Evolutionary conservation across 2,113 vertebrate genomes (phyloP).

Genomic region (Bubo scandiacus): DNA sequence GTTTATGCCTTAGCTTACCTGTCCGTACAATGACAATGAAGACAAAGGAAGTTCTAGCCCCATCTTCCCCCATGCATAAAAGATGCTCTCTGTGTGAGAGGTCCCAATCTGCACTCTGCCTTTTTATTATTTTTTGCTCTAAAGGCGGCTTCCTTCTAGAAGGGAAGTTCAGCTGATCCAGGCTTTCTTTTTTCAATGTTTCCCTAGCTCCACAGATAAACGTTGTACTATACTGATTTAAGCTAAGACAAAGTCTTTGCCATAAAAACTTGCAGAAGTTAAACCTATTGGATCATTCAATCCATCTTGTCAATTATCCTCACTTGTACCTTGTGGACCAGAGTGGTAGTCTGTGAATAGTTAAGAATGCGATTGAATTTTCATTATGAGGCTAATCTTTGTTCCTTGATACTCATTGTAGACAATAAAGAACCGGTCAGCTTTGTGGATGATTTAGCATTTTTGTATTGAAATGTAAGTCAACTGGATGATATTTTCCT

Average conservation of each 20-base stretch:
- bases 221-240: neutral
- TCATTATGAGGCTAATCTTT: constrained; percentile 17
- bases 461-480: neutral
- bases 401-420: neutral
- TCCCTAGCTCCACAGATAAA: neutral
- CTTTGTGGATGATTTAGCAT: neutral
- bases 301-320: neutral
- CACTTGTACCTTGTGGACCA: neutral
- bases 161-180: neutral
- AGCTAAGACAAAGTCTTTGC: neutral
- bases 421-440: neutral
- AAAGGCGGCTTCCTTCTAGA: neutral
- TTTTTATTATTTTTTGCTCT: neutral
- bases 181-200: neutral
- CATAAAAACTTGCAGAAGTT: neutral
- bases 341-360: neutral
- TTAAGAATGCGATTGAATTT: neutral
- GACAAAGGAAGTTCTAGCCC: neutral
- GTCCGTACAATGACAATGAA: neutral
- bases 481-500: neutral
- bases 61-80: neutral
- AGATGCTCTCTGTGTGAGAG: neutral
- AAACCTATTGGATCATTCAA: neutral
- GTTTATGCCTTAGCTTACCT: constrained; percentile 33
- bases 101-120: neutral